Conservation (phyloP, 2,888 invertebrate species). For the Pammene fasciana region DNA sequence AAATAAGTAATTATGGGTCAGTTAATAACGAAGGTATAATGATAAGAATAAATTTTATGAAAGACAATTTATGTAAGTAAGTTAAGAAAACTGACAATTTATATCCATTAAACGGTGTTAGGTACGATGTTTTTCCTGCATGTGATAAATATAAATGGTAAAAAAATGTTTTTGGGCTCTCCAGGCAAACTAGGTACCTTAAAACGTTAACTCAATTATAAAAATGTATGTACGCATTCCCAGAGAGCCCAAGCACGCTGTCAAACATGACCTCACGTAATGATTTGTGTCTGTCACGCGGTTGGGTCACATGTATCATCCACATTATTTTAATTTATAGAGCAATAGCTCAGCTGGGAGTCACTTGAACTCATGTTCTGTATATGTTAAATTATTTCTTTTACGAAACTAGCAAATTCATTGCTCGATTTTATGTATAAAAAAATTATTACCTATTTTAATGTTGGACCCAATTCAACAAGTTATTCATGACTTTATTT, state of each 20-base stretch:
- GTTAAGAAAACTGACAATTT: too few relatives aligned
- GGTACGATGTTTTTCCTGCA: too few relatives aligned
- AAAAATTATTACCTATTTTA: background rate
- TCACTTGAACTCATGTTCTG: background rate
- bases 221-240: background rate
- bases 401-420: background rate
- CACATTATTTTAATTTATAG: constrained; percentile 36
- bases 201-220: too few relatives aligned
- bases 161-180: too few relatives aligned
- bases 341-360: constrained; percentile 28
- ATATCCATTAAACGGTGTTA: too few relatives aligned
- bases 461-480: too few relatives aligned
- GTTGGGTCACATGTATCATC: constrained; percentile 23
- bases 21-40: background rate
- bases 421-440: background rate
- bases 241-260: constrained; percentile 8
- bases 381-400: background rate
- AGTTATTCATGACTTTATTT: too few relatives aligned
- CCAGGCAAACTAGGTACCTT: too few relatives aligned
- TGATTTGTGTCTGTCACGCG: constrained; percentile 31
- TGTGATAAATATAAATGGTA: too few relatives aligned
- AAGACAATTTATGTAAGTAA: background rate
- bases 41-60: background rate
- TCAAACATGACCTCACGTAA: constrained; percentile 26
- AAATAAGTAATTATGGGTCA: background rate